Percentiles rank a stretch among this genome's conserved stretches.
Conservation (phyloP, 2,888 invertebrate genomes). For the Polia nebulosa region DNA sequence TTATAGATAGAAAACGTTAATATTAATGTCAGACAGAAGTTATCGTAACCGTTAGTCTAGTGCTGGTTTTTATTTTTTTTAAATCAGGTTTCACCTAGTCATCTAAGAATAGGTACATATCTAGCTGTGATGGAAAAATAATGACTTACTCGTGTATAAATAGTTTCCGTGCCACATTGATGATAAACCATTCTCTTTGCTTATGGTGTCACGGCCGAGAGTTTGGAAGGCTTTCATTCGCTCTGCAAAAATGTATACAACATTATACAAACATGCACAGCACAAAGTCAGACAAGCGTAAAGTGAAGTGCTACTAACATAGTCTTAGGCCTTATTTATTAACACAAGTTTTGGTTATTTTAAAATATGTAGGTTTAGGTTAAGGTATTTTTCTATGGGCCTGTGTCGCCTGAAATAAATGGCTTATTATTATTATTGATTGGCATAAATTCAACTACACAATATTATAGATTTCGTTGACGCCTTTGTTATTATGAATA, state of each 20-base stretch:
- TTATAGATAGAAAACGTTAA: no score
- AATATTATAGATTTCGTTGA: background rate
- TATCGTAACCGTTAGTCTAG: background rate
- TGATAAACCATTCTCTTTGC: slow-evolving; percentile 52
- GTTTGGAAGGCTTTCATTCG: slow-evolving; percentile 65
- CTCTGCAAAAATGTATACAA: slow-evolving; percentile 50
- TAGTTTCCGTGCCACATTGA: slow-evolving; percentile 59
- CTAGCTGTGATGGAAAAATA: background rate
- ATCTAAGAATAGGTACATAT: background rate
- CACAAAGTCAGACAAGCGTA: no score
- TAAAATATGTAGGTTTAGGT: no score
- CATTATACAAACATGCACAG: background rate
- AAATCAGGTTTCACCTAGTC: background rate
- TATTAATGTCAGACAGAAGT: background rate
- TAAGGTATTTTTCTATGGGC: no score
- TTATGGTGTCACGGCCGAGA: slow-evolving; percentile 59
- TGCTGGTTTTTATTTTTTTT: background rate
- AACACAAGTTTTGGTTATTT: no score
- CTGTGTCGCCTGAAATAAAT: no score
- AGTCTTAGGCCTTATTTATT: no score
- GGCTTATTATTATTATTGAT: no score
- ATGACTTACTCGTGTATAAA: slow-evolving; percentile 59
- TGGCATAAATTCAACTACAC: background rate
- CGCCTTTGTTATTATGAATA: background rate
- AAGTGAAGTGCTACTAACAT: no score